phyloP scores from a whole-genome alignment of 53 echinoderm and acorn worm genomes.

The Apostichopus leukothele region DNA sequence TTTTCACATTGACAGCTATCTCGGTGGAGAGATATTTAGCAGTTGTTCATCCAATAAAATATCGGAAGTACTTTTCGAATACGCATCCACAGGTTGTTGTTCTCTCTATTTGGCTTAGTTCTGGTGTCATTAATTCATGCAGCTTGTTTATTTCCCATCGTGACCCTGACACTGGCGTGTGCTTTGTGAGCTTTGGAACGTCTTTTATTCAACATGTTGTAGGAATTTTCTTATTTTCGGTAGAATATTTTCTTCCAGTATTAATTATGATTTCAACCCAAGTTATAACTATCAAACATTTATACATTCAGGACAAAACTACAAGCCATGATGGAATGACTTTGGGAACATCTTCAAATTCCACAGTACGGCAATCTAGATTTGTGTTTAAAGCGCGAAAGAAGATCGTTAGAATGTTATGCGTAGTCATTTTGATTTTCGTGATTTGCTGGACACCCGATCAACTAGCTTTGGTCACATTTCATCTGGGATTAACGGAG shows the following conservation, averaged over 20 bases:
- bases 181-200: slow-evolving; percentile 7
- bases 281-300: slow-evolving; percentile 55
- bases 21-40: slow-evolving; percentile 16
- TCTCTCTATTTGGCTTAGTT: not conserved
- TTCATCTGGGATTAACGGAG: slow-evolving; percentile 44
- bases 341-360: not conserved
- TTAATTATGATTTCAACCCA: slow-evolving; percentile 73
- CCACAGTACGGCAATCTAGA: not conserved
- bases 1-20: slow-evolving; percentile 8
- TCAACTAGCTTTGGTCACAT: slow-evolving; percentile 35
- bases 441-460: slow-evolving; percentile 58
- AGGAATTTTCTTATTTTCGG: slow-evolving; percentile 62
- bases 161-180: not conserved
- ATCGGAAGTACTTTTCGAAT: not conserved
- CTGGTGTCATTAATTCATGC: not conserved
- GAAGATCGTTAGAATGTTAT: slow-evolving; percentile 47
- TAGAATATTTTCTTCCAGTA: slow-evolving; percentile 65
- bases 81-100: not conserved
- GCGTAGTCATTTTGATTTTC: slow-evolving; percentile 42
- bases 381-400: slow-evolving; percentile 28
- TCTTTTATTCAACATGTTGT: slow-evolving; percentile 46
- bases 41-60: slow-evolving; percentile 14
- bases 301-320: slow-evolving; percentile 41
- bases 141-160: not conserved
- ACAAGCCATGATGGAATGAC: not conserved